phyloP scores from a whole-genome alignment of 2,113 vertebrate species.

The Colaptes auratus region DNA sequence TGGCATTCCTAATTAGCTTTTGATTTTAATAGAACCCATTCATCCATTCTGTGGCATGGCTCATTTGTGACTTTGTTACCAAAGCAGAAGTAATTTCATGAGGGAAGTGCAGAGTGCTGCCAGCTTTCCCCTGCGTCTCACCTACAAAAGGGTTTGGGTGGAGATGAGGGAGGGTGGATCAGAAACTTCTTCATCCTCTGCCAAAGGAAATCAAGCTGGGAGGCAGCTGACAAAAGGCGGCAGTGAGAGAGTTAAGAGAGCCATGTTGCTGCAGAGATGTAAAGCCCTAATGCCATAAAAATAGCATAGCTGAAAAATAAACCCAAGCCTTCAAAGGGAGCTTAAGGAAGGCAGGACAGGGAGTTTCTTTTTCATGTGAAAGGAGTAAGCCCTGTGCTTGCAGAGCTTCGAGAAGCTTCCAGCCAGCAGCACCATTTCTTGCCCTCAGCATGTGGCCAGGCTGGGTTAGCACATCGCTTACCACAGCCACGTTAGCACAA shows the following conservation, averaged over 20 bases:
- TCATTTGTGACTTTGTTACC: not conserved
- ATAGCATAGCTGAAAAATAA: not conserved
- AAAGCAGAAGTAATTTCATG: not conserved
- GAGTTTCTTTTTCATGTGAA: not conserved
- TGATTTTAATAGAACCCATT: not conserved
- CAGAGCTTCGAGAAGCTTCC: not conserved
- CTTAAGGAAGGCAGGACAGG: not conserved
- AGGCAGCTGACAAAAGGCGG: constrained; percentile 33
- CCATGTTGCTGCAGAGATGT: not conserved
- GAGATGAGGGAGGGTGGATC: not conserved
- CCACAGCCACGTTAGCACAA: not conserved
- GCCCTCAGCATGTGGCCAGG: not conserved
- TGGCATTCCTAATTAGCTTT: not conserved
- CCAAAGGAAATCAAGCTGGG: not conserved
- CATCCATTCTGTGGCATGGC: not conserved
- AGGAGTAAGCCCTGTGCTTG: not conserved
- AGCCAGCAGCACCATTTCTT: not conserved
- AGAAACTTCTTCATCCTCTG: not conserved
- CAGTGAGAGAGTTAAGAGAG: not conserved
- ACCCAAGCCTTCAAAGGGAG: not conserved
- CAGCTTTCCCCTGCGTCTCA: not conserved
- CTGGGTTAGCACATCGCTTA: not conserved
- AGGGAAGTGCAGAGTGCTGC: not conserved
- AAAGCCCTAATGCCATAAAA: constrained; percentile 24
- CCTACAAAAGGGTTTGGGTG: not conserved